phyloP scores from a whole-genome alignment of 2,113 vertebrate species.

The Gracilinanus agilis region DNA sequence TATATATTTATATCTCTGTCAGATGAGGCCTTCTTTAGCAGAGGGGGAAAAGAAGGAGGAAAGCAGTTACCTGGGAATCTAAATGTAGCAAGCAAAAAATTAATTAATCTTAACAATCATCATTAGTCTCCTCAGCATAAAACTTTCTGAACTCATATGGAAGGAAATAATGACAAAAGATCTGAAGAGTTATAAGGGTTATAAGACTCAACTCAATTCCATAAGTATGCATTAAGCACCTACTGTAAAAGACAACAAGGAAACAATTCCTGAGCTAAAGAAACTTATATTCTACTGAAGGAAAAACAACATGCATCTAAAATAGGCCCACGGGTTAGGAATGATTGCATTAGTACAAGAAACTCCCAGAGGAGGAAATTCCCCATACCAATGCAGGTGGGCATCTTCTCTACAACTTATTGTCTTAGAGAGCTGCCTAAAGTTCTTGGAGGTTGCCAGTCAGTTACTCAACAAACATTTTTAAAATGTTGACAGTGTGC shows the following conservation, averaged over 20 bases:
- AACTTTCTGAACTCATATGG: not conserved
- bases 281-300: too few relatives aligned
- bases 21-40: too few relatives aligned
- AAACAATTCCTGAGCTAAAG: too few relatives aligned
- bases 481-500: not conserved
- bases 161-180: not conserved
- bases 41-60: too few relatives aligned
- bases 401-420: not conserved
- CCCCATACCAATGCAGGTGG: not conserved
- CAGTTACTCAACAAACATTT: not conserved
- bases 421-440: not conserved
- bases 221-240: not conserved
- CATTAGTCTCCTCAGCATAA: not conserved
- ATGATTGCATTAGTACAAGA: too few relatives aligned
- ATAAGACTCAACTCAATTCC: not conserved
- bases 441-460: not conserved
- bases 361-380: not conserved
- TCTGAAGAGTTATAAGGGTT: not conserved
- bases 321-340: too few relatives aligned
- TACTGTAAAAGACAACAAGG: not conserved
- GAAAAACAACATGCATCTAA: too few relatives aligned
- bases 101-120: not conserved
- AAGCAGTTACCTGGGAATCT: too few relatives aligned
- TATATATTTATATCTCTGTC: too few relatives aligned
- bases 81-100: too few relatives aligned